Evolutionary conservation across 2,888 invertebrate genomes (phyloP).

Genomic region (Colostygia pectinataria): DNA sequence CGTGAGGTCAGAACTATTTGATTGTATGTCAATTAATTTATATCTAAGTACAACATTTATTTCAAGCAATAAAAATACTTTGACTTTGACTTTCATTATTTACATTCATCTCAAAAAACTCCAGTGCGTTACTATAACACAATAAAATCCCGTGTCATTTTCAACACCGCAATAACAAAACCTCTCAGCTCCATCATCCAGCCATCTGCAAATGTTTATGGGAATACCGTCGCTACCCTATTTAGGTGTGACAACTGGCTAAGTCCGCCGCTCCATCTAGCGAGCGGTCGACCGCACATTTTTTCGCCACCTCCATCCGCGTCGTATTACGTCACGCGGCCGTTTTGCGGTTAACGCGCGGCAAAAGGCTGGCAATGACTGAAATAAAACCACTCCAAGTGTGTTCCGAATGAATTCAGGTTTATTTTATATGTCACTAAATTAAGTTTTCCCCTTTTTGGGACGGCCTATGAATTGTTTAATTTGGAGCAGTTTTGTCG

Average conservation of each 20-base stretch:
- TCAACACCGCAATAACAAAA: background rate
- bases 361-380: slow-evolving; percentile 35
- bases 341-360: slow-evolving; percentile 34
- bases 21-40: too few species aligned
- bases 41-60: too few species aligned
- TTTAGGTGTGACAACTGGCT: slow-evolving; percentile 11
- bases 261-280: slow-evolving; percentile 29
- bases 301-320: slow-evolving; percentile 32
- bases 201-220: slow-evolving; percentile 6
- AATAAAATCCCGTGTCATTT: background rate
- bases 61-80: too few species aligned
- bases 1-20: too few species aligned
- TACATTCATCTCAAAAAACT: too few species aligned
- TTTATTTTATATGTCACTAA: slow-evolving; percentile 29
- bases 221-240: background rate
- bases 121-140: too few species aligned
- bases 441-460: slow-evolving; percentile 19
- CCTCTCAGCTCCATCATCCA: too few species aligned
- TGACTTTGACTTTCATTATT: too few species aligned
- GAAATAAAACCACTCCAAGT: slow-evolving; percentile 35
- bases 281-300: slow-evolving; percentile 35
- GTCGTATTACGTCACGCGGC: slow-evolving; percentile 31
- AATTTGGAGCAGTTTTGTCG: too few species aligned
- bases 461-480: background rate
- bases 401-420: slow-evolving; percentile 24